These are phyloP conservation scores for Thymelicus sylvestris DNA, from an alignment of 2,888 invertebrate species.

Conservation along the genomic window DNA sequence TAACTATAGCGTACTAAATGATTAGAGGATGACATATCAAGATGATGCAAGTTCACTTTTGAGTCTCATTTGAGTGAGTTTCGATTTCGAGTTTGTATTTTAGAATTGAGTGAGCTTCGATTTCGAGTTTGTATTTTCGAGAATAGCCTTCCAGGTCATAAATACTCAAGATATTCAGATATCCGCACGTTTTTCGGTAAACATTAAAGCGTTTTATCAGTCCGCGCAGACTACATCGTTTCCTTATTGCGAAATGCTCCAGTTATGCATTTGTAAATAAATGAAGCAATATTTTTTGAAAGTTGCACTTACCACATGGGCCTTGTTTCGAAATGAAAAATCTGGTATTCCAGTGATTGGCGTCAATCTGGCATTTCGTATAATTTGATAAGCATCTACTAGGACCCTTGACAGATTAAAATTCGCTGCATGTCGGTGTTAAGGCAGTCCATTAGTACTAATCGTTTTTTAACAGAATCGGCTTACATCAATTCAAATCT, in stretches of 20 bases:
- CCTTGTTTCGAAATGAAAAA: background rate
- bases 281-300: slow-evolving; percentile 35
- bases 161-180: too few species aligned
- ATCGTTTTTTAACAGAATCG: background rate
- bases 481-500: too few species aligned
- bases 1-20: too few species aligned
- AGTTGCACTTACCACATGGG: slow-evolving; percentile 10
- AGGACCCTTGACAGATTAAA: background rate
- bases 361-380: background rate
- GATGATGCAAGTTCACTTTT: too few species aligned
- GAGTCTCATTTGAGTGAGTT: too few species aligned
- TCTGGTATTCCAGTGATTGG: background rate
- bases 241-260: slow-evolving; percentile 21
- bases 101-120: too few species aligned
- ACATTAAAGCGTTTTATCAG: background rate
- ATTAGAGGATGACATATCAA: too few species aligned
- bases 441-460: background rate
- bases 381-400: slow-evolving; percentile 3
- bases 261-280: slow-evolving; percentile 23
- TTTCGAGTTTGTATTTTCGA: too few species aligned
- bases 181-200: background rate
- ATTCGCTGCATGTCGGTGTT: background rate
- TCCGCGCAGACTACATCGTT: background rate
- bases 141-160: too few species aligned
- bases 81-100: too few species aligned